Evolutionary conservation across 2,888 invertebrate genomes (phyloP), one percentile per base, ranked within the genome.

Genomic region (Epistrophe grossulariae): DNA sequence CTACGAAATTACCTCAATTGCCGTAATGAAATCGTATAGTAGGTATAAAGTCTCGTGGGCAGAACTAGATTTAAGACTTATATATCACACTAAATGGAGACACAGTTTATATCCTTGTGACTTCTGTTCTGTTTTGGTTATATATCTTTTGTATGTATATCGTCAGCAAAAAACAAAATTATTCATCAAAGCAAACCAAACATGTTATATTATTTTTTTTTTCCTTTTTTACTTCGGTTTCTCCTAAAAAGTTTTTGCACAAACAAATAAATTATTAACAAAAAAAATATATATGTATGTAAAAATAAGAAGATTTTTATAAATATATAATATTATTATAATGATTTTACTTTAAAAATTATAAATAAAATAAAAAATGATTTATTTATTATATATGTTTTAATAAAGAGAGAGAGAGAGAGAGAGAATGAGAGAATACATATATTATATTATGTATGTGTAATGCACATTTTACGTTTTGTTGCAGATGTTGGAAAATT

Each of bases 251-350:
- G 68, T 45, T 66, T 79, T 72, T 31, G 59, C 80, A 81, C 81
- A 85, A 82, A 74, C 85, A 79, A 85, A 85, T 85, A 85, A 85
- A 85, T 82, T 78, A 85, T 71, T 64, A 81, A 78, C 57, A 79
- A 85, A 28, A 81, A 68, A 60, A 72, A 40, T n/a, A 62, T 2
- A 24, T 48, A 64, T 70, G 48, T 71, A 79, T 82, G n/a, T n/a
- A n/a, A n/a, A 85, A 82, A 79, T 82, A 66, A 70, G 55, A 84
- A 77, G 28, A 64, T 68, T 73, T 24, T 85, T 73, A 77, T 82
- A 82, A 74, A 72, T 81, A 78, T 82, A 81, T 73, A 72, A 40
- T 78, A 82, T 43, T 78, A 85, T 81, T 81, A 85, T 81, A 85
- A 81, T 74, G 81, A 79, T 85, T 85, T 85, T 81, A 81, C 81